These are phyloP conservation scores for Diarsia mendica DNA, from an alignment of 2,888 invertebrate genomes.

Conservation along the genomic window DNA sequence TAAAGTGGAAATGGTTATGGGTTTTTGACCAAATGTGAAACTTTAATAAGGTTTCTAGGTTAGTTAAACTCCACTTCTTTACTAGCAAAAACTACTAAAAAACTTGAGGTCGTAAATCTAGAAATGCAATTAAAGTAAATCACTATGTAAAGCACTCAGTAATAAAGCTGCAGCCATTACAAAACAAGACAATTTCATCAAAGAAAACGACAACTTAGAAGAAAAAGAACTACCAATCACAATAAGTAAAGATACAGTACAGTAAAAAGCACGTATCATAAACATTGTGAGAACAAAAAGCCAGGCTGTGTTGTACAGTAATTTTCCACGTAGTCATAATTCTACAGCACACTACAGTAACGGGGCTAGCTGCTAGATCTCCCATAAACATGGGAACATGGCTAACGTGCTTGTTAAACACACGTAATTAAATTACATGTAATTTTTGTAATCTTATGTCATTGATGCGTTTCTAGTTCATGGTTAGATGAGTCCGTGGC, in stretches of 20 bases:
- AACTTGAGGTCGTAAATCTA: background rate
- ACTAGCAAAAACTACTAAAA: background rate
- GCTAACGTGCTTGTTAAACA: conserved; percentile 54
- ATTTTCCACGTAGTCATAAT: conserved; percentile 67
- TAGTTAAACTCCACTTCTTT: background rate
- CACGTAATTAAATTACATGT: conserved; percentile 64
- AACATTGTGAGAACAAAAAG: conserved; percentile 66
- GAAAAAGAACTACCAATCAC: conserved; percentile 46
- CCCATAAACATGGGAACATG: conserved; percentile 80
- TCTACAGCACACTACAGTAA: conserved; percentile 72
- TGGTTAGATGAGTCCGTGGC: conserved; percentile 50
- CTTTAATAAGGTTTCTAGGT: background rate
- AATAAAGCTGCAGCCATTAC: conserved; percentile 20
- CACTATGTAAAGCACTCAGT: background rate
- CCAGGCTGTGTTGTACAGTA: conserved; percentile 61
- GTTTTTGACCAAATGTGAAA: conserved; percentile 1
- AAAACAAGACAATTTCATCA: conserved; percentile 26
- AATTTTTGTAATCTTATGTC: conserved; percentile 66
- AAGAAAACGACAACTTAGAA: conserved; percentile 28
- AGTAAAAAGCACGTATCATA: conserved; percentile 61
- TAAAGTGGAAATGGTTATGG: conserved; percentile 25
- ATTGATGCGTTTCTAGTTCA: conserved; percentile 66
- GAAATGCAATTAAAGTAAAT: background rate
- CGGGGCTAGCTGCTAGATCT: conserved; percentile 80
- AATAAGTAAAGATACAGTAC: conserved; percentile 46